Evolutionary conservation across 1,140 invertebrate species (phyloP), one percentile per base, ranked within the genome.

Genomic region (Cotesia vestalis): DNA sequence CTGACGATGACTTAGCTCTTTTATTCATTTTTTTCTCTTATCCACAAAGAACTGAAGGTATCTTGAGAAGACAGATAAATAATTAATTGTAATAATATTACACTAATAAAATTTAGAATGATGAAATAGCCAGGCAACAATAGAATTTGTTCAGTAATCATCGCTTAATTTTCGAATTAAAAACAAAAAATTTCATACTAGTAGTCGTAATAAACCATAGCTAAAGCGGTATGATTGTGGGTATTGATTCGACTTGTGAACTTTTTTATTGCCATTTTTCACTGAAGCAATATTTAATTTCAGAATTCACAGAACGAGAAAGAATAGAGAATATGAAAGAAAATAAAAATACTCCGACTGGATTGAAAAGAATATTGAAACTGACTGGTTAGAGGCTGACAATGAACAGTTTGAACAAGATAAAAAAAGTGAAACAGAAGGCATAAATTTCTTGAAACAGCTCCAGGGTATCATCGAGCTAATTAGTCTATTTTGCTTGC

Each of bases 401-500:
- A 66, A 69, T 73, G 61, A 40, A 55, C 51, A 57, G 70, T 63
- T 66, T 38, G 34, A 67, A 61, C 35, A 59, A 71, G 62, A 55
- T 27, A 71, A 62, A 68, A 69, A 17, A 46, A 66, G 20, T 20
- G 36, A 64, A 55, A 34, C 20, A 46, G 20, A 67, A 27, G 53
- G n/a, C 68, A 69, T 52, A 61, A 51, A 53, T 12, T 67, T 53
- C 51, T 67, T 55, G 51, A 51, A 46, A 53, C 57, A 69, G 70
- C 72, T 69, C 53, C 17, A 52, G 67, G 72, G 66, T 34, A 73
- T 67, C 66, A 76, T 74, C 73, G 70, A 66, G 70, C 66, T 76
- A 74, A 74, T 76, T 76, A 74, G 72, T 40, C 53, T 59, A 57
- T 40, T 61, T 69, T 69, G 66, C 72, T 69, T 75, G 71, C 71